Percentiles rank a stretch among this genome's conserved stretches.
These are phyloP conservation scores for Labrus mixtus DNA, from an alignment of 2,113 vertebrate genomes.

Conservation along the genomic window DNA sequence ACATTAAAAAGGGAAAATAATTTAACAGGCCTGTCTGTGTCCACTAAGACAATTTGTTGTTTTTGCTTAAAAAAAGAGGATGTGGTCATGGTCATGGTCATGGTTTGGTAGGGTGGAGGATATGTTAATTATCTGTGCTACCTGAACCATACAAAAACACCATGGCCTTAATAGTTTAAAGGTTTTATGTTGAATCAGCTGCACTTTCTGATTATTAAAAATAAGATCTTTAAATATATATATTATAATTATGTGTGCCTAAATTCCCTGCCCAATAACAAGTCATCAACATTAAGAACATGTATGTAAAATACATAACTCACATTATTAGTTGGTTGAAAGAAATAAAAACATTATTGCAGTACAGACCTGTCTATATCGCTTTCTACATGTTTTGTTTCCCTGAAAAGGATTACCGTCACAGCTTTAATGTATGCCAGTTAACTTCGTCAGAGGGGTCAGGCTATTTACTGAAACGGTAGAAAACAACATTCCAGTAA, in stretches of 20 bases:
- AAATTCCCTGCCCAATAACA: background rate
- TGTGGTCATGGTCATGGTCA: constrained; percentile 58
- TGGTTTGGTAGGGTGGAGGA: background rate
- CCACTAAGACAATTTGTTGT: background rate
- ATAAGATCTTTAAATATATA: background rate
- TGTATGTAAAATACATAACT: background rate
- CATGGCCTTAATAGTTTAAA: background rate
- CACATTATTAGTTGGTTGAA: background rate
- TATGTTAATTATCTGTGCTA: constrained; percentile 11
- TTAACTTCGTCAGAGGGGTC: constrained; percentile 35
- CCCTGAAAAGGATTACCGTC: background rate
- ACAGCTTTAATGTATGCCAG: background rate
- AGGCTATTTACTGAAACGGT: constrained; percentile 67
- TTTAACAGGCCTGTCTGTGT: background rate
- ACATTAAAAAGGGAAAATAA: background rate
- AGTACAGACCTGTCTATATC: background rate
- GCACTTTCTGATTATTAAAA: no score
- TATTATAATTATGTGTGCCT: no score
- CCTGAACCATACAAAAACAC: constrained; percentile 22
- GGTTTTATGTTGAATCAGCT: background rate
- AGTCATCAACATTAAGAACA: background rate
- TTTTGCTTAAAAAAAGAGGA: constrained; percentile 41
- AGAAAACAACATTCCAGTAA: constrained; percentile 40
- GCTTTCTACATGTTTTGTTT: background rate
- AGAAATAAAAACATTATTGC: background rate